These are phyloP conservation scores for Cololabis saira DNA, from an alignment of 2,113 vertebrate genomes.

Conservation along the genomic window DNA sequence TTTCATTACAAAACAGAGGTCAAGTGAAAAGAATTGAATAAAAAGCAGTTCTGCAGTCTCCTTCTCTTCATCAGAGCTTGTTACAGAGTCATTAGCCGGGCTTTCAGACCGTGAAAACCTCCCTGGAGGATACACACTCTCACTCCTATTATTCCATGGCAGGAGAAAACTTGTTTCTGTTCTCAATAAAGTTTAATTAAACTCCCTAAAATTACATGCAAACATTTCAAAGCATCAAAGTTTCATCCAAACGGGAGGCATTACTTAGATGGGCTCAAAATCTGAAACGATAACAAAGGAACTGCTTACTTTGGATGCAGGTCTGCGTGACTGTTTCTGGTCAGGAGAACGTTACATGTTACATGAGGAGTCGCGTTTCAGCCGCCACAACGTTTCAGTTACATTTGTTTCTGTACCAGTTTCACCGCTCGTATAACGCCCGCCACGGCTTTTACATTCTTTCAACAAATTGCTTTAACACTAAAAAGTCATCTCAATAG, in stretches of 20 bases:
- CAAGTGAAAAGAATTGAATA: conserved; percentile 44
- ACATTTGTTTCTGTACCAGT: background rate
- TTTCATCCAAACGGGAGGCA: no score
- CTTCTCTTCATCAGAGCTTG: conserved; percentile 58
- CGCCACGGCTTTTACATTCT: no score
- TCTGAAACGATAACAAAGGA: no score
- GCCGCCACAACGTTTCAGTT: conserved; percentile 2
- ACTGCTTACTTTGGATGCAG: no score
- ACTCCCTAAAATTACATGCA: no score
- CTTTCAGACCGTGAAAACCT: conserved; percentile 69
- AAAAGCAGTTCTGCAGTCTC: conserved; percentile 50
- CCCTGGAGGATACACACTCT: conserved; percentile 29
- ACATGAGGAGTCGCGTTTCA: conserved; percentile 30
- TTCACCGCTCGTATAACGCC: background rate
- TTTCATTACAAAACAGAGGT: conserved; percentile 30
- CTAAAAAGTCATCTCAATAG: background rate
- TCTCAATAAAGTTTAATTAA: no score
- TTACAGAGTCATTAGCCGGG: conserved; percentile 69
- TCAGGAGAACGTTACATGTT: background rate
- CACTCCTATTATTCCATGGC: background rate
- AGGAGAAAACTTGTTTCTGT: background rate
- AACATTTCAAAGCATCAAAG: no score
- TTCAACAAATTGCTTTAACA: background rate
- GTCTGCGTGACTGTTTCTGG: background rate
- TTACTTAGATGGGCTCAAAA: no score